These are phyloP conservation scores for Heterodera carotae DNA, from an alignment of 1,140 invertebrate genomes.

Conservation along the genomic window DNA sequence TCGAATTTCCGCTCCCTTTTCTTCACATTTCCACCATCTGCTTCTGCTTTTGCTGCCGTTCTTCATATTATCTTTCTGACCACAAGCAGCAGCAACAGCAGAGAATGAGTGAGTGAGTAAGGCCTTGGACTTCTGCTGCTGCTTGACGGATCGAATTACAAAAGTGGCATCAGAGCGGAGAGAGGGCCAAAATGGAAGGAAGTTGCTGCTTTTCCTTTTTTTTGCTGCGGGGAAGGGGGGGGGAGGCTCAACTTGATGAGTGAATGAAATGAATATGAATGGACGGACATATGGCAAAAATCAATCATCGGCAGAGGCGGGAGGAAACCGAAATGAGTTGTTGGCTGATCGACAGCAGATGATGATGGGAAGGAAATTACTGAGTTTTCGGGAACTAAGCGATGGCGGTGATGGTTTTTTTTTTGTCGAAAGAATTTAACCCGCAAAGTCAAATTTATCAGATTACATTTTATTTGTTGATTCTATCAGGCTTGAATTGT, in stretches of 20 bases:
- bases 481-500: too few species aligned
- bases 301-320: not conserved
- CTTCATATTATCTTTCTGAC: not conserved
- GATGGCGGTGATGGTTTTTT: too few species aligned
- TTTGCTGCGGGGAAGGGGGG: not conserved
- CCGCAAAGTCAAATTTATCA: too few species aligned
- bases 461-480: too few species aligned
- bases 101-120: not conserved
- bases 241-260: not conserved
- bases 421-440: too few species aligned
- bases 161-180: not conserved
- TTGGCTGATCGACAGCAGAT: not conserved
- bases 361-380: too few species aligned
- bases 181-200: not conserved
- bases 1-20: not conserved
- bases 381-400: too few species aligned
- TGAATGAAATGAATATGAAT: not conserved
- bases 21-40: too few species aligned
- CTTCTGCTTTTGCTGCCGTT: not conserved
- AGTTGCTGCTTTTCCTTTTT: not conserved
- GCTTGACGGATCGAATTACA: slow-evolving; percentile 3
- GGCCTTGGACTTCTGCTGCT: too few species aligned
- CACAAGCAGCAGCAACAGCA: not conserved
- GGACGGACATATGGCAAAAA: not conserved
- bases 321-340: not conserved